phyloP scores from a whole-genome alignment of 2,113 vertebrate species.

The Pelecanus crispus region DNA sequence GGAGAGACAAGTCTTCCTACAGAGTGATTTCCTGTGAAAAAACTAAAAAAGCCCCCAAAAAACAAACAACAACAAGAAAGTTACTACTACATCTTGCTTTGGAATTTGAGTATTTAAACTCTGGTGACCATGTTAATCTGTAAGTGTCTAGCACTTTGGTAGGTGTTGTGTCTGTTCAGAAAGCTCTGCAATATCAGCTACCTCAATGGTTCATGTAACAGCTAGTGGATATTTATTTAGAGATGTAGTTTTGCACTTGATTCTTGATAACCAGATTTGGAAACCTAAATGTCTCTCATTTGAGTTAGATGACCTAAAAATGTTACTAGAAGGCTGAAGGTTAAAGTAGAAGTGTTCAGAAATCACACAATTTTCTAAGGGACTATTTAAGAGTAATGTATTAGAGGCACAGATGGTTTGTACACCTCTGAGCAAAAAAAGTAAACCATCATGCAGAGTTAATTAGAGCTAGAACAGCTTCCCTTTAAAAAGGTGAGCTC shows the following conservation, averaged over 20 bases:
- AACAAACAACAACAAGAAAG: neutral
- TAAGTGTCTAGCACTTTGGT: accelerated
- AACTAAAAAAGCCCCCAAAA: neutral
- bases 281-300: neutral
- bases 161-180: neutral
- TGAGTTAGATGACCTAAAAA: neutral
- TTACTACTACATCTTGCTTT: neutral
- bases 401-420: neutral
- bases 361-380: neutral
- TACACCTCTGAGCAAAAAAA: neutral
- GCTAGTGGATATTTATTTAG: neutral
- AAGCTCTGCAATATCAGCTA: neutral
- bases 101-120: neutral
- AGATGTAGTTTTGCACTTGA: neutral
- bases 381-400: neutral
- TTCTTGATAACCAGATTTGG: neutral
- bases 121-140: neutral
- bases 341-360: neutral
- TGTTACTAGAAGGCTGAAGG: neutral
- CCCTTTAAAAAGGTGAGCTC: neutral
- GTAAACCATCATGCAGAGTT: neutral
- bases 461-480: neutral
- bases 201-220: neutral
- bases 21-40: neutral
- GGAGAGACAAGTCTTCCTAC: neutral